Conservation (phyloP, 2,113 vertebrate genomes). For the Phainopepla nitens region DNA sequence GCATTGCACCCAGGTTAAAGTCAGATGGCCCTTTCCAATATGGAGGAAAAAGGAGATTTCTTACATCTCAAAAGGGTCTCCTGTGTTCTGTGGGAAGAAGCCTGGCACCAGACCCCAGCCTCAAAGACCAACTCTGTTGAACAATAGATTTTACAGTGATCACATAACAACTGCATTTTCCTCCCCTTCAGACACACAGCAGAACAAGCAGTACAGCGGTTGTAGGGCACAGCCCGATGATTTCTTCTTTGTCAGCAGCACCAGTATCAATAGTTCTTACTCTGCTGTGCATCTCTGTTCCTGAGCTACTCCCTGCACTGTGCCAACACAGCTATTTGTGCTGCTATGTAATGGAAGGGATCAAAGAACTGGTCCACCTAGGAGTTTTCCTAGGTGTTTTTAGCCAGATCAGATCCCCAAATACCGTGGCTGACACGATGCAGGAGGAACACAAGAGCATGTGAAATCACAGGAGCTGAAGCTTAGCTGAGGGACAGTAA, state of each 20-base stretch:
- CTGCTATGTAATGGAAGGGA: not conserved
- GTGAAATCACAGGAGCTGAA: not conserved
- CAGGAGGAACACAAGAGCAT: not conserved
- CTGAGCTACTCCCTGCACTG: not conserved
- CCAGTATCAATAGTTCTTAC: not conserved
- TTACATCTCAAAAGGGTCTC: not conserved
- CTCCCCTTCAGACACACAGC: not conserved
- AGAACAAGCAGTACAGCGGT: not conserved
- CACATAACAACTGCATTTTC: not conserved
- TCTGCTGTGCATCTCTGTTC: not conserved
- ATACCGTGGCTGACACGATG: not conserved
- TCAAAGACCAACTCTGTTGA: not conserved
- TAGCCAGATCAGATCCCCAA: not conserved
- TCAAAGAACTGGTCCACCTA: not conserved
- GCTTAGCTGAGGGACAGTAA: not conserved
- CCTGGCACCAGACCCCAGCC: not conserved
- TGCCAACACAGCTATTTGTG: not conserved
- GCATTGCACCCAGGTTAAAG: not conserved
- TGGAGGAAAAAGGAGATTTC: not conserved
- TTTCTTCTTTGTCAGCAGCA: not conserved
- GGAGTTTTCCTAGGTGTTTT: not conserved
- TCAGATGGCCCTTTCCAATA: not conserved
- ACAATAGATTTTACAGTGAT: not conserved
- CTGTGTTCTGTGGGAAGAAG: not conserved
- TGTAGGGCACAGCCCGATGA: rapidly evolving